Evolutionary conservation across 2,797 vertebrate genomes (phyloP).

Genomic region (Tauraco hartlaubi): DNA sequence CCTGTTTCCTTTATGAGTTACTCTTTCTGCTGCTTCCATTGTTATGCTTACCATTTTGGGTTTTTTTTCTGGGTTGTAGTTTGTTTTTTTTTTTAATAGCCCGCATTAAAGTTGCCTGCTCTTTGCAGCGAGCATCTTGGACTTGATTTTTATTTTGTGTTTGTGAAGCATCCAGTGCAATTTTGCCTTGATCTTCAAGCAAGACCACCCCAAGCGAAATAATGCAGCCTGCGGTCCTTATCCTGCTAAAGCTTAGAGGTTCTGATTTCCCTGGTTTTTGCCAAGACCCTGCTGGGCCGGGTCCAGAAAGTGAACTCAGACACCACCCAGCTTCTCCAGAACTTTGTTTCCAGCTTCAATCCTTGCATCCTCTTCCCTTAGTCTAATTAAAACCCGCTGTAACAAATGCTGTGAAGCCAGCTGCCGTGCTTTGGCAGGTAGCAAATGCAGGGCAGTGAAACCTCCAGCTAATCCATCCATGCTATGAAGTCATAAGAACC

Average conservation of each 20-base stretch:
- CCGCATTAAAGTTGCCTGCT: background rate
- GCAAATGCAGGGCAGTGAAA: background rate
- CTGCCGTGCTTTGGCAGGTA: constrained; percentile 57
- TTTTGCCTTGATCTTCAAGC: background rate
- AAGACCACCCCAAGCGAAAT: background rate
- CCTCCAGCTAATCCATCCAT: constrained; percentile 46
- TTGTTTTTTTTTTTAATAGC: fast-evolving
- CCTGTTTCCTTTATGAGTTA: background rate
- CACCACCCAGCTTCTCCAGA: background rate
- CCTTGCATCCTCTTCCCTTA: background rate
- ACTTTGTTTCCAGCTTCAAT: constrained; percentile 30
- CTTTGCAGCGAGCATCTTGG: background rate
- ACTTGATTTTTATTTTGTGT: background rate
- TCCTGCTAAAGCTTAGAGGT: background rate
- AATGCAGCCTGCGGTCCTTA: background rate
- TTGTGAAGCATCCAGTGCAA: background rate
- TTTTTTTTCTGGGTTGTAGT: background rate
- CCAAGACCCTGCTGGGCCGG: background rate
- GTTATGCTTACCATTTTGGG: background rate
- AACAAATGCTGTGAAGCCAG: constrained; percentile 5
- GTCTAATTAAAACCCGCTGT: constrained; percentile 40
- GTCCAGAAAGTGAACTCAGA: background rate
- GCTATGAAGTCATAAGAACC: constrained; percentile 71
- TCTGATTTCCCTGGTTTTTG: background rate
- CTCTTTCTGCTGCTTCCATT: background rate